Conservation (phyloP, 2,113 vertebrate species). For the Myocastor coypus region DNA sequence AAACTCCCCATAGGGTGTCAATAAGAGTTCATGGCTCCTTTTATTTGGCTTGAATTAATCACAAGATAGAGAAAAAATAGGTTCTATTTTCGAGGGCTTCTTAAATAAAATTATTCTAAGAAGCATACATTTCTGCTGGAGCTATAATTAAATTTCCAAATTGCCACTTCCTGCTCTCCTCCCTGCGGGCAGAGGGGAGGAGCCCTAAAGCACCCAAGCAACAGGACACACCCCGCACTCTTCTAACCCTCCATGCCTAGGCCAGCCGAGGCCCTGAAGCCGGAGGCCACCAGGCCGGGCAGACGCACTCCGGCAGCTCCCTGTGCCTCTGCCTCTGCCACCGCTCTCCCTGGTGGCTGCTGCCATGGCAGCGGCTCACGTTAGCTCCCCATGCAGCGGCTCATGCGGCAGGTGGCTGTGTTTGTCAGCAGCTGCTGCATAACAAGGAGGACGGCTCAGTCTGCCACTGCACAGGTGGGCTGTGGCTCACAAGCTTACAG, state of each 20-base stretch:
- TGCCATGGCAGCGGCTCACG: rapidly evolving
- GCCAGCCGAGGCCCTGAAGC: rapidly evolving
- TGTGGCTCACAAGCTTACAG: rapidly evolving
- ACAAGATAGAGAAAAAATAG: not conserved
- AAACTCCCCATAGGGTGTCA: constrained; percentile 46
- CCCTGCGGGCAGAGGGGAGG: not conserved
- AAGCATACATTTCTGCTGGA: constrained; percentile 20
- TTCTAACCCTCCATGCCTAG: rapidly evolving
- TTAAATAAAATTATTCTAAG: constrained; percentile 69
- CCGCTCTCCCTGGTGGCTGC: rapidly evolving
- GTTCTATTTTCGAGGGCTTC: constrained; percentile 65
- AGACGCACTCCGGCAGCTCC: rapidly evolving
- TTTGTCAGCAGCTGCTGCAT: rapidly evolving
- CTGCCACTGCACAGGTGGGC: rapidly evolving
- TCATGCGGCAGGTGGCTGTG: rapidly evolving
- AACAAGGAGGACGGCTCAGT: not conserved
- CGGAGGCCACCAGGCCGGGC: rapidly evolving
- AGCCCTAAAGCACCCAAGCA: rapidly evolving
- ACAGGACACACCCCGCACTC: not conserved
- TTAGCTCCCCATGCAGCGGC: rapidly evolving
- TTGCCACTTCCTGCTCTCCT: not conserved
- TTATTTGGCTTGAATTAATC: constrained; percentile 69
- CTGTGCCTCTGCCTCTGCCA: not conserved
- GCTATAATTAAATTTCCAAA: constrained; percentile 61
- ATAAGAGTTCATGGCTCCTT: not conserved